phyloP scores from a whole-genome alignment of 2,113 vertebrate species.

The Pteronura brasiliensis region DNA sequence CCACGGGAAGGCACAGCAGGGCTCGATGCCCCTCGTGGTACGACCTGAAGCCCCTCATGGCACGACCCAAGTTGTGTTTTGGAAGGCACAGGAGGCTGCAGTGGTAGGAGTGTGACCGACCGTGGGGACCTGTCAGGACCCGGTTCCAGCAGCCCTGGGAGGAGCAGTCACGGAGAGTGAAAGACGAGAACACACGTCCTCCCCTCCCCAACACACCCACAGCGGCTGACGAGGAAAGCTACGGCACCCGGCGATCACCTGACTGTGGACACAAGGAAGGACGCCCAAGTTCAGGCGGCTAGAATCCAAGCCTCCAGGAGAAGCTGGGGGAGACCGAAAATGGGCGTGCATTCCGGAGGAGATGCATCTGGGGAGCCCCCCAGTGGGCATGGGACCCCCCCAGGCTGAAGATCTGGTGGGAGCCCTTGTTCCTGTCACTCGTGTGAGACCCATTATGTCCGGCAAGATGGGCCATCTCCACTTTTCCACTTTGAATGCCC shows the following conservation, averaged over 20 bases:
- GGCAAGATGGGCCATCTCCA: background rate
- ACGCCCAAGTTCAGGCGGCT: fast-evolving
- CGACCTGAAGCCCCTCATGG: fast-evolving
- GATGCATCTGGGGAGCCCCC: background rate
- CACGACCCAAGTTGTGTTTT: background rate
- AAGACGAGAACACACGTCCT: fast-evolving
- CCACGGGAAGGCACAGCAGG: background rate
- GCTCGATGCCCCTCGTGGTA: too few species aligned
- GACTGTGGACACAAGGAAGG: background rate
- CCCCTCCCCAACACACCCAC: background rate
- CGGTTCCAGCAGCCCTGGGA: background rate
- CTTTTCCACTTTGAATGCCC: background rate
- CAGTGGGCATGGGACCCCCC: background rate
- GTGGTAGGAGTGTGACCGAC: background rate
- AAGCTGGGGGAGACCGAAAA: background rate
- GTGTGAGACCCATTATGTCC: background rate
- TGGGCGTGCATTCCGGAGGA: fast-evolving
- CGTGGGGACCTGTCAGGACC: background rate
- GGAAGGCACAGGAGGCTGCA: background rate
- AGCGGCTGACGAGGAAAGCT: too few species aligned
- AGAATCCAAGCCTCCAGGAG: background rate
- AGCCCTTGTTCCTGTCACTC: background rate
- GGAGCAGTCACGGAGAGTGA: background rate
- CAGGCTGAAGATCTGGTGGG: background rate
- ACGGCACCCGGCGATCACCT: background rate